These are phyloP conservation scores for Lethrus apterus DNA, from an alignment of 1,140 invertebrate genomes.

Conservation along the genomic window DNA sequence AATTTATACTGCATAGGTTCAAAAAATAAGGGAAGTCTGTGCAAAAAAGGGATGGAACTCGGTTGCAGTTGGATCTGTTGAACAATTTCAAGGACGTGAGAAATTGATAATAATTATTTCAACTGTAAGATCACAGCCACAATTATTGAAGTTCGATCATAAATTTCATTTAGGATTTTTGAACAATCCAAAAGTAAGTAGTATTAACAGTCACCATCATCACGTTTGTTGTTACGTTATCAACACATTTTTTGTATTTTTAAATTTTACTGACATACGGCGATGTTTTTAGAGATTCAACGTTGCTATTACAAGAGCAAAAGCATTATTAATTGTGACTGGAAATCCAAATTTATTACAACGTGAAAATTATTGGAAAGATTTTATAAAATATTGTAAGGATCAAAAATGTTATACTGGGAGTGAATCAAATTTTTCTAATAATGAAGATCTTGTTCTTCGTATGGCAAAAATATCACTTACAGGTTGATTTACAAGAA, in stretches of 20 bases:
- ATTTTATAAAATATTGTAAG: conserved; percentile 54
- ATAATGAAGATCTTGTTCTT: background rate
- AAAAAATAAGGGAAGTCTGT: conserved; percentile 60
- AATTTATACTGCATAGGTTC: conserved; percentile 45
- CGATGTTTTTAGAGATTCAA: conserved; percentile 65
- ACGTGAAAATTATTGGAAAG: conserved; percentile 63
- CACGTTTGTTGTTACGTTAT: no score
- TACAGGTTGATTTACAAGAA: background rate
- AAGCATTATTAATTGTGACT: conserved; percentile 69
- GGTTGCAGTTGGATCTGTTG: conserved; percentile 82
- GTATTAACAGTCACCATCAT: no score
- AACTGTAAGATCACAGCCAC: conserved; percentile 64
- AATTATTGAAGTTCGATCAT: conserved; percentile 45
- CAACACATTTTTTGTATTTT: no score
- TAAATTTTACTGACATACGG: no score
- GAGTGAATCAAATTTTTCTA: conserved; percentile 4
- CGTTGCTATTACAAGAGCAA: conserved; percentile 78
- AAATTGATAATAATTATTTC: conserved; percentile 76
- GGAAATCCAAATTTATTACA: conserved; percentile 73
- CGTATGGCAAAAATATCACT: conserved; percentile 1
- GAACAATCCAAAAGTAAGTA: conserved; percentile 53
- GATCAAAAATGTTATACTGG: conserved; percentile 20
- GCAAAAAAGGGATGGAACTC: conserved; percentile 50
- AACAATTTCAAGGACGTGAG: conserved; percentile 94
- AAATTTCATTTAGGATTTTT: conserved; percentile 69